Conservation (phyloP, 1,140 invertebrate genomes). For the Phymorhynchus buccinoides region DNA sequence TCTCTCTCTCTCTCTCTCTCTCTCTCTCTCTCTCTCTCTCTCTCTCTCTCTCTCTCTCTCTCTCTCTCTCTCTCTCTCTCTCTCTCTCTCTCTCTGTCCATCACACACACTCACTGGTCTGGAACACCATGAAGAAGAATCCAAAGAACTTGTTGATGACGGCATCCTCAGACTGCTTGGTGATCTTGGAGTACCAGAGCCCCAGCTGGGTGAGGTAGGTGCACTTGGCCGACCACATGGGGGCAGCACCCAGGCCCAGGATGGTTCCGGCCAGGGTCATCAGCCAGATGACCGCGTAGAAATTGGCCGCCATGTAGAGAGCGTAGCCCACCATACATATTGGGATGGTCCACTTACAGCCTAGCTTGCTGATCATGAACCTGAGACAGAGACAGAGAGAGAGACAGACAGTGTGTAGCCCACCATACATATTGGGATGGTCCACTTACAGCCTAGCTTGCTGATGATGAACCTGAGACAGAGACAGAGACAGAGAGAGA, state of each 20-base stretch:
- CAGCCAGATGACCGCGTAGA: slow-evolving; percentile 77
- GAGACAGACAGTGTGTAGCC: no score
- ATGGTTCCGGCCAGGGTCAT: slow-evolving; percentile 80
- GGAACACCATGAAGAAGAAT: slow-evolving; percentile 98
- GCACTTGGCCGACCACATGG: slow-evolving; percentile 97
- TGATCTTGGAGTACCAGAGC: slow-evolving; percentile 79
- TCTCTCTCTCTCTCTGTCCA: no score
- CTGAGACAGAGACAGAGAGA: background rate
- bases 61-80: no score
- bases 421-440: no score
- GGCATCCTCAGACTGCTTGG: slow-evolving; percentile 83
- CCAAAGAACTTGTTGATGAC: slow-evolving; percentile 97
- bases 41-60: background rate
- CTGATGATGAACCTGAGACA: no score
- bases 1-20: background rate
- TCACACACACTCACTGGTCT: slow-evolving; percentile 83
- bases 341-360: slow-evolving; percentile 95
- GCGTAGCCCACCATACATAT: slow-evolving; percentile 92
- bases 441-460: no score
- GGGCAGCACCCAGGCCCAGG: slow-evolving; percentile 90
- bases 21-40: background rate
- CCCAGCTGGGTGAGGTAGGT: slow-evolving; percentile 95
- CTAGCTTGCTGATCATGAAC: slow-evolving; percentile 78
- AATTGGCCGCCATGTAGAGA: slow-evolving; percentile 93
- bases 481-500: no score